phyloP scores from a whole-genome alignment of 2,113 vertebrate species.

The Takifugu flavidus region DNA sequence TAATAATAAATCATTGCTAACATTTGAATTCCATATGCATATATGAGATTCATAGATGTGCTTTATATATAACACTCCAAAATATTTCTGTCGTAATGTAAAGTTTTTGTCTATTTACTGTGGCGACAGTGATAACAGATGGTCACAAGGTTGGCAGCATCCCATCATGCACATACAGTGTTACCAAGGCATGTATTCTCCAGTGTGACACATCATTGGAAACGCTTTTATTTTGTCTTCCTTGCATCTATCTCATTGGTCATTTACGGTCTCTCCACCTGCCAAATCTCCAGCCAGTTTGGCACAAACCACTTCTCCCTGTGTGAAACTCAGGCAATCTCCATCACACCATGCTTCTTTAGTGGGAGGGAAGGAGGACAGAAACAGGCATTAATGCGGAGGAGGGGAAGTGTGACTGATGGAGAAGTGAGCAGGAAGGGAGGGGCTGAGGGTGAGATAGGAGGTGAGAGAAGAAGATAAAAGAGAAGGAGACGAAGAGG shows the following conservation, averaged over 20 bases:
- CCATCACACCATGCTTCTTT: constrained; percentile 32
- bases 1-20: no score
- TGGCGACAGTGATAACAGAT: no score
- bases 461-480: constrained; percentile 27
- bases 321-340: constrained; percentile 44
- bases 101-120: no score
- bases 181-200: not conserved
- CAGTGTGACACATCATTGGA: not conserved
- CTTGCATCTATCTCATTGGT: not conserved
- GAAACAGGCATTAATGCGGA: constrained; percentile 11
- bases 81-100: no score
- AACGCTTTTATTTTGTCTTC: not conserved
- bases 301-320: constrained; percentile 5
- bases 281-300: no score
- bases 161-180: not conserved
- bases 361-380: constrained; percentile 22
- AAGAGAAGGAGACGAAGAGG: constrained; percentile 37
- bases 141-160: no score
- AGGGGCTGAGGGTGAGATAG: not conserved
- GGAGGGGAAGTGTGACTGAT: constrained; percentile 12
- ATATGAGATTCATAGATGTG: no score
- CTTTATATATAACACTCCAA: no score
- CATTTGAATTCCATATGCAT: no score
- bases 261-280: no score
- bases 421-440: constrained; percentile 10